Percentiles rank a stretch among this genome's conserved stretches.
Evolutionary conservation across 2,113 vertebrate genomes (phyloP).

Genomic region (Salvelinus alpinus): DNA sequence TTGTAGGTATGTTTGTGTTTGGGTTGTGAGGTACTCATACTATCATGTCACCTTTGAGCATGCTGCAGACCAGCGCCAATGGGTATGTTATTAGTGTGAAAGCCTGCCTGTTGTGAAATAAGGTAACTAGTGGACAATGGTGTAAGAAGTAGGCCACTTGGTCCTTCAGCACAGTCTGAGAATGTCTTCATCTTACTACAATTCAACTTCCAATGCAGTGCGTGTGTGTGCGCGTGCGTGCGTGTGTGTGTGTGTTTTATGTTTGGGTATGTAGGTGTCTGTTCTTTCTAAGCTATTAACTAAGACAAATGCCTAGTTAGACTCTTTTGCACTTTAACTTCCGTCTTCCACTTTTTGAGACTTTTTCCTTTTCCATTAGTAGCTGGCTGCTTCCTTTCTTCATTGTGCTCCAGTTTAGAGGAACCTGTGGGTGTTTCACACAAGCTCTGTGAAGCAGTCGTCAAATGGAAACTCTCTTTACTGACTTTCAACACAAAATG

Average conservation of each 20-base stretch:
- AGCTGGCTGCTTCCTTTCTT: slow-evolving; percentile 39
- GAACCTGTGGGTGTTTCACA: slow-evolving; percentile 21
- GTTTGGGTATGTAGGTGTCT: not conserved
- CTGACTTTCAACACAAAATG: not conserved
- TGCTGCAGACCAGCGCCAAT: not conserved
- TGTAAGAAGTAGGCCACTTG: slow-evolving; percentile 6
- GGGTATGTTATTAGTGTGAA: not conserved
- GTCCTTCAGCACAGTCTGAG: slow-evolving; percentile 13
- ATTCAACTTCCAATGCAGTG: not conserved
- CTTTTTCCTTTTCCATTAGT: slow-evolving; percentile 48
- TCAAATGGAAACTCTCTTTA: not conserved
- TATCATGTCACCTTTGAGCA: not conserved
- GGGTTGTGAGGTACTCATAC: not conserved
- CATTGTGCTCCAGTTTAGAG: slow-evolving; percentile 20
- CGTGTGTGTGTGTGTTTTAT: not conserved
- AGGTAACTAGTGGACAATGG: not conserved
- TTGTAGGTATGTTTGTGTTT: slow-evolving; percentile 24
- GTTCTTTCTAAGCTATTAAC: slow-evolving; percentile 5
- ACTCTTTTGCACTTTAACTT: slow-evolving; percentile 39
- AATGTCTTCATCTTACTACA: slow-evolving; percentile 31
- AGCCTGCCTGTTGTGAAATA: slow-evolving; percentile 26
- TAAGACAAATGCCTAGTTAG: slow-evolving; percentile 19
- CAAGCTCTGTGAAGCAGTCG: not conserved
- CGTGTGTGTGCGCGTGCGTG: not conserved
- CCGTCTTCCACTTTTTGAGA: slow-evolving; percentile 58